These are phyloP conservation scores for Agraylea sexmaculata DNA, from an alignment of 1,140 invertebrate species.

Conservation along the genomic window DNA sequence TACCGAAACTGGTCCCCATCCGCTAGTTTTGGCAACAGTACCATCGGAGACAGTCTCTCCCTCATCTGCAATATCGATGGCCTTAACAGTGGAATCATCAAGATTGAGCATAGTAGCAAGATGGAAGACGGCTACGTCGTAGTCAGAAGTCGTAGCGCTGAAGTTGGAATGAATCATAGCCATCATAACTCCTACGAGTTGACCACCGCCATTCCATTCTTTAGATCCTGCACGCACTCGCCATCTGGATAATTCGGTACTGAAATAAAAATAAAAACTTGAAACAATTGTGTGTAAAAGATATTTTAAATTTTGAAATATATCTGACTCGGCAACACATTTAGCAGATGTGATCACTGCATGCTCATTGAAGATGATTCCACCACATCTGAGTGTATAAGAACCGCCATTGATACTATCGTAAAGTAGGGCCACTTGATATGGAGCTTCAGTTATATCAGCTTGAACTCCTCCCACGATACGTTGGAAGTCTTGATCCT, in stretches of 20 bases:
- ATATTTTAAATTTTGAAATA: conserved; percentile 1
- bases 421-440: conserved; percentile 16
- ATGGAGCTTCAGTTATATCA: conserved; percentile 19
- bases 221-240: conserved; percentile 11
- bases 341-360: conserved; percentile 51
- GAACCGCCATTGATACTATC: conserved; percentile 5
- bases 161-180: too few species aligned
- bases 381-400: conserved; percentile 9
- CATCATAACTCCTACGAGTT: conserved; percentile 5
- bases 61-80: too few species aligned
- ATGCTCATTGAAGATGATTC: conserved; percentile 33
- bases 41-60: too few species aligned
- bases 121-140: too few species aligned
- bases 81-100: too few species aligned
- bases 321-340: conserved; percentile 31
- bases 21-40: too few species aligned
- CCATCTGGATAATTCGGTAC: background rate
- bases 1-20: too few species aligned
- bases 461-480: conserved; percentile 15
- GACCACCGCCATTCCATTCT: conserved; percentile 6
- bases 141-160: too few species aligned
- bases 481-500: too few species aligned
- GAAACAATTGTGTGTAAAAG: background rate
- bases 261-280: background rate
- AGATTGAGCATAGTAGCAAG: too few species aligned